Evolutionary conservation across 2,797 vertebrate genomes (phyloP).

Genomic region (Dryobates pubescens): DNA sequence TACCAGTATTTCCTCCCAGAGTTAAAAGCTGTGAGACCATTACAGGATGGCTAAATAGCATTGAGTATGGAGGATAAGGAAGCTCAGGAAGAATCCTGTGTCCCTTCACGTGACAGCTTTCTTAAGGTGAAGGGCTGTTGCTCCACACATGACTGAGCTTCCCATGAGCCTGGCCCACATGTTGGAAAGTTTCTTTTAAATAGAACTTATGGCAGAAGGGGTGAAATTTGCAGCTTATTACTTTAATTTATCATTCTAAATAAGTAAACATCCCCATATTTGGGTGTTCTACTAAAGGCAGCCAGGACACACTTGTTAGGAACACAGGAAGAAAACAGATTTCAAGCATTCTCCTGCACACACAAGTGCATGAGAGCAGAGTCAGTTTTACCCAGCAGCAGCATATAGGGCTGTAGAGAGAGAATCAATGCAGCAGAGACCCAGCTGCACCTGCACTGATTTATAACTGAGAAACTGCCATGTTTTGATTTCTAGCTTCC

Average conservation of each 20-base stretch:
- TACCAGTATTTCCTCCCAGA: neutral
- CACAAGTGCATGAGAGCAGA: neutral
- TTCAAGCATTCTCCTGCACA: neutral
- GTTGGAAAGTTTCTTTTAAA: constrained; percentile 45
- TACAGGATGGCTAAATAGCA: neutral
- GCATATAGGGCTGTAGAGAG: neutral
- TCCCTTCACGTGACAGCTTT: neutral
- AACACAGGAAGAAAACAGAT: neutral
- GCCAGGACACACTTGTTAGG: neutral
- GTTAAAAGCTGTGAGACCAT: neutral
- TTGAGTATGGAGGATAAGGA: neutral
- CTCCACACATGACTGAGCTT: neutral
- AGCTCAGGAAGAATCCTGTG: neutral
- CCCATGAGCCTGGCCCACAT: neutral
- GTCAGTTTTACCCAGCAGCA: neutral
- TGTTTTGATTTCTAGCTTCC: neutral
- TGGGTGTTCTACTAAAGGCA: neutral
- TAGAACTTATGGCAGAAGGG: constrained; percentile 15
- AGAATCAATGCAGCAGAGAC: neutral
- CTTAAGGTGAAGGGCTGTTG: neutral
- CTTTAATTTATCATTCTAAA: constrained; percentile 50
- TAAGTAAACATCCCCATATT: constrained; percentile 26
- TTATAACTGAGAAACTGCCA: neutral
- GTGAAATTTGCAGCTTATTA: constrained; percentile 40
- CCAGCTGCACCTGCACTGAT: neutral